Evolutionary conservation across 2,888 invertebrate genomes (phyloP), one percentile per base, ranked within the genome.

Genomic region (Drosophila limbata): DNA sequence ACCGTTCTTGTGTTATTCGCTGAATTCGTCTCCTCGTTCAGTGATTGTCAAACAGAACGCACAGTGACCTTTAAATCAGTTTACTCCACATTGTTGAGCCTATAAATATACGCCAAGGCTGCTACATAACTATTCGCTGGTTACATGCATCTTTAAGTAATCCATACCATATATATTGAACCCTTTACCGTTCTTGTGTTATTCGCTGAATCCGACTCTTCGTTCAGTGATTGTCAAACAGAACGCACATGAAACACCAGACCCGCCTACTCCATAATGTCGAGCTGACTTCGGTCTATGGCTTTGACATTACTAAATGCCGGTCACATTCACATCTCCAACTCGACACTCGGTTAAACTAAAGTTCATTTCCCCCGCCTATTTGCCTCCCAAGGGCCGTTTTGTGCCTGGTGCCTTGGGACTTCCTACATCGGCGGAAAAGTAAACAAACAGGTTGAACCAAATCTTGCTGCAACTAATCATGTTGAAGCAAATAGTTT

Each of bases 1-100:
- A 73, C 51, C 83, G 91, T 90, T 90, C 90, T 91, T 89, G 91
- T 92, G 92, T 92, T 92, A 77, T 90, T 91, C 75, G 81, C 87
- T 90, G 90, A 84, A 73, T 62, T 71, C 61, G 60, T 42, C 28
- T 0, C 5, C 5, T 71, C 76, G 57, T 73, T 86, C 61, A 74
- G 81, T 25, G 85, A 81, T 82, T 69, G 91, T 92, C 92, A 90
- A 92, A 91, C 81, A 90, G 92, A 90, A 91, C 92, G 84, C 42
- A 92, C 42, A 92, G 25, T 48, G 73, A 89, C 64, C 44, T 33
- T 8, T 42, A 61, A 52, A 45, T 8, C 57, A 52, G 66, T 35
- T 53, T 13, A 62, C 64, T 77, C 73, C 72, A 79, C 57, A 11
- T 28, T 75, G 72, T 52, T 25, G 63, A 50, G 61, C 66, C 66